A percentile compares a stretch with the other conserved stretches of the same genome.
These are phyloP conservation scores for Peromyscus attwateri DNA, from an alignment of 2,797 vertebrate genomes.

Conservation along the genomic window DNA sequence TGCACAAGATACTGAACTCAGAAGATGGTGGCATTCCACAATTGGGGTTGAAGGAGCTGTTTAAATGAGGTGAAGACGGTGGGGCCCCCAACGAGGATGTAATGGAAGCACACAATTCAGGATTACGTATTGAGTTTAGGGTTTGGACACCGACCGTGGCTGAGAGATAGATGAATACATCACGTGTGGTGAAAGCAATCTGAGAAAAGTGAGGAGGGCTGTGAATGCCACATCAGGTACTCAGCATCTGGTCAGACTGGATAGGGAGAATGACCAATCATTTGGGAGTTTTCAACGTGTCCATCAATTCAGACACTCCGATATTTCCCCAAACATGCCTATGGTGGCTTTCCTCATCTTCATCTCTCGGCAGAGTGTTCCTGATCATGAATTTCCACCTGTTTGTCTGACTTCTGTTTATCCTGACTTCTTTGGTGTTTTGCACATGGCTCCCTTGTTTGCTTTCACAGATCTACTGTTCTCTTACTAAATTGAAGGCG, in stretches of 20 bases:
- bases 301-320: background rate
- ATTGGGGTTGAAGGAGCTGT: background rate
- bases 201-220: background rate
- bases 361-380: background rate
- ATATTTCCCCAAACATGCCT: background rate
- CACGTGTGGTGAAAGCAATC: background rate
- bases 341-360: fast-evolving
- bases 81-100: fast-evolving
- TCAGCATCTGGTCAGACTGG: fast-evolving
- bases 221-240: fast-evolving
- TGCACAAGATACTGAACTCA: background rate
- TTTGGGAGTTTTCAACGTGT: too few species aligned
- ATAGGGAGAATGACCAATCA: background rate
- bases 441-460: background rate
- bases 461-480: background rate
- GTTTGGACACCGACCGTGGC: background rate
- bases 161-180: background rate
- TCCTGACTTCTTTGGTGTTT: background rate
- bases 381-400: background rate
- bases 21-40: background rate
- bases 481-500: background rate
- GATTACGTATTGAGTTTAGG: background rate
- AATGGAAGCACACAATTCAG: fast-evolving
- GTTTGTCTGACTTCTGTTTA: background rate
- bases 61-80: background rate